Base-by-base conservation (phyloP, 2,113 vertebrate genomes). In the Camelus dromedarius region DNA sequence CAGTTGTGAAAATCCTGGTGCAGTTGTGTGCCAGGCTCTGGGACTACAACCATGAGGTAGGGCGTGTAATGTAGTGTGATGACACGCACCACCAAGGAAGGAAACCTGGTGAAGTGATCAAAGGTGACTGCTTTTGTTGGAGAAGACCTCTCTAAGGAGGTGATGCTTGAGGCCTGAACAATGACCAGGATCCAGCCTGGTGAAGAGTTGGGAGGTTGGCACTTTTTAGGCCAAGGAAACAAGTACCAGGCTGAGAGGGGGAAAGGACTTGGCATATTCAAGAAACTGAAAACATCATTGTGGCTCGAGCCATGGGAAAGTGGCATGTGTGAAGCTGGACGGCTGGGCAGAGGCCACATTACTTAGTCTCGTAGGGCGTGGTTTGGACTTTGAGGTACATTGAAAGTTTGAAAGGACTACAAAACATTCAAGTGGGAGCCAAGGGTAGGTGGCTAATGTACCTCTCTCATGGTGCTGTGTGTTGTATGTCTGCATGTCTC, bases 181-280 rank as follows among this genome's bases (percentile, higher is more conserved):
- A 0, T n/a, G 67, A 76, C 3, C 24, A 18, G 50, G 28, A 84
- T 20, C 38, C 58, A 67, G 12, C 22, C 60, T 66, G 22, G 8
- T 85, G 8, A 66, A 82, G 26, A 92, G 54, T 85, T 73, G 35
- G 28, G 6, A 42, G 8, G 8, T 6, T 38, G 24, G 12, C 54
- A 64, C 67, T 81, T 89, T 88, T 16, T 69, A 58, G 83, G 56
- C 42, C 87, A 32, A 89, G 60, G 19, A 82, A 94, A 86, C 30
- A 48, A 54, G 6, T 72, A 0, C n/a, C 69, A 62, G 32, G 6
- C 52, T 35, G 3, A 13, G n/a, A 73, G 64, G 50, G 35, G 58
- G 30, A 80, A 95, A 84, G 80, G 30, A 13, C 42, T 70, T 70
- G 28, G 38, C 62, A 35, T 48, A 30, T 56, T 46, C 5, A 20